Evolutionary conservation across 1,140 invertebrate genomes (phyloP).

Genomic region (Diploscapter pachys): DNA sequence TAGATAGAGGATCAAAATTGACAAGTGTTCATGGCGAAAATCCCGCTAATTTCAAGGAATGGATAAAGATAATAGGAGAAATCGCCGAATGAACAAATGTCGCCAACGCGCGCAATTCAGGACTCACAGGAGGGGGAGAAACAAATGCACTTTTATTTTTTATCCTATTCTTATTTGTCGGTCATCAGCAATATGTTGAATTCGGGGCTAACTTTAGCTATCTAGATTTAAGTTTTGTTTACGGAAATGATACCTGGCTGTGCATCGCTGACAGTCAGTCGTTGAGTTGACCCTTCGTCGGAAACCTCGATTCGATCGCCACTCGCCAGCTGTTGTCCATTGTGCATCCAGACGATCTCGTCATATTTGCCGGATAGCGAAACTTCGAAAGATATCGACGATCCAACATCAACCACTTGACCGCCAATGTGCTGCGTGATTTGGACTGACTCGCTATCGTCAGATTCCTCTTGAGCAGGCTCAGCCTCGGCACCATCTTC

Average conservation of each 20-base stretch:
- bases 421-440: conserved; percentile 48
- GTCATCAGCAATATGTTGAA: conserved; percentile 66
- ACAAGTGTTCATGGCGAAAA: too few relatives aligned
- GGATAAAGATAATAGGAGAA: too few relatives aligned
- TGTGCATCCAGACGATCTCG: conserved; percentile 89
- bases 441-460: too few relatives aligned
- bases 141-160: too few relatives aligned
- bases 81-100: too few relatives aligned
- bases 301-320: conserved; percentile 73
- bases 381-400: conserved; percentile 77
- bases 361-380: conserved; percentile 70
- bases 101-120: too few relatives aligned
- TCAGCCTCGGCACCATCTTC: conserved; percentile 63
- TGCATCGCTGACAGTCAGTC: conserved; percentile 68
- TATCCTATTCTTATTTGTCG: too few relatives aligned
- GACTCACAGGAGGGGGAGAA: too few relatives aligned
- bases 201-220: not conserved
- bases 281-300: conserved; percentile 68
- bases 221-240: too few relatives aligned
- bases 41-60: too few relatives aligned
- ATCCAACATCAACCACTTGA: conserved; percentile 77
- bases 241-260: too few relatives aligned
- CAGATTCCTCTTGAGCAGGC: conserved; percentile 22
- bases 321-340: conserved; percentile 65
- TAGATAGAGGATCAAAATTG: too few relatives aligned